These are phyloP conservation scores for Nasonia longicornis DNA, from an alignment of 1,140 invertebrate species.

Conservation along the genomic window DNA sequence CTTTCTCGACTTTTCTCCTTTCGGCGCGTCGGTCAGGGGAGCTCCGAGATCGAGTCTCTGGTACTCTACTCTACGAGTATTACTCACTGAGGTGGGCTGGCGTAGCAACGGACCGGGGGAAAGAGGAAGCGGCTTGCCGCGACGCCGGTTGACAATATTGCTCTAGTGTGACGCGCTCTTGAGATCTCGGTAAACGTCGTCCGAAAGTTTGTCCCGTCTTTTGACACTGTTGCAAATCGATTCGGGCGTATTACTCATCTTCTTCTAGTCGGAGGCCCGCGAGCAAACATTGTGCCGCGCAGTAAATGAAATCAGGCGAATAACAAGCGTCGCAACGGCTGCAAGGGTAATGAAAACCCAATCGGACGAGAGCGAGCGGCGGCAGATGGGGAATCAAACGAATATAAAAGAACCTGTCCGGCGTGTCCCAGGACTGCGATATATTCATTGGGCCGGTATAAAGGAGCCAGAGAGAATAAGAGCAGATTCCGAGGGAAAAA, in stretches of 20 bases:
- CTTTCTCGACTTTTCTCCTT: not conserved
- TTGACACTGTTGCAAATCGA: no score
- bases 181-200: not conserved
- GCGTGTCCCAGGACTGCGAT: not conserved
- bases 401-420: slow-evolving; percentile 1
- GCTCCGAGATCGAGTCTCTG: not conserved
- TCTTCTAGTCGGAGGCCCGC: no score
- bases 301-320: no score
- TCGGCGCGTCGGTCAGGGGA: not conserved
- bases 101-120: not conserved
- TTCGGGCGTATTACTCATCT: no score
- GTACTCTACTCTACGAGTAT: not conserved
- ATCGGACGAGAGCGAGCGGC: not conserved
- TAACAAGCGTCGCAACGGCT: no score
- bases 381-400: not conserved
- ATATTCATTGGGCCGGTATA: not conserved
- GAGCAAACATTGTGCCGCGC: no score
- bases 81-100: not conserved
- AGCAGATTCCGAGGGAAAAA: not conserved
- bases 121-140: not conserved
- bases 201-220: not conserved
- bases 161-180: not conserved
- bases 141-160: not conserved
- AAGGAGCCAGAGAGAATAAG: not conserved
- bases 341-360: not conserved